A percentile compares a stretch with the other conserved stretches of the same genome.
Evolutionary conservation across 2,888 invertebrate species (phyloP).

Genomic region (Caenorhabditis wallacei): DNA sequence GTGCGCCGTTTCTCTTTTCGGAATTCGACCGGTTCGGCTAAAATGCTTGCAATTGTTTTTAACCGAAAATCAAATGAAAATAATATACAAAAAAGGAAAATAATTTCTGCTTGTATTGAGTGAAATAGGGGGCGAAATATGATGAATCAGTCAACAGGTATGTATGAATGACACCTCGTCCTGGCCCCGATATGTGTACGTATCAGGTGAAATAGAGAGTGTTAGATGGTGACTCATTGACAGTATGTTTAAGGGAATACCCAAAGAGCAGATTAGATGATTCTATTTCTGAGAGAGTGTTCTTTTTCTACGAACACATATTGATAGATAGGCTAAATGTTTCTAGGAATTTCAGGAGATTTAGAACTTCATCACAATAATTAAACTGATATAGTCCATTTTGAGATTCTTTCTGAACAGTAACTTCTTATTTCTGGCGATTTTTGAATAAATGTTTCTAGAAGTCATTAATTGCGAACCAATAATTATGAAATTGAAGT

Average conservation of each 20-base stretch:
- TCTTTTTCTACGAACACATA: neutral
- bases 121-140: slow-evolving; percentile 32
- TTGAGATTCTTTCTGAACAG: too few species aligned
- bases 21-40: slow-evolving; percentile 49
- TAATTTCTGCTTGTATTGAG: slow-evolving; percentile 24
- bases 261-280: slow-evolving; percentile 30
- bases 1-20: slow-evolving; percentile 27
- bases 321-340: neutral
- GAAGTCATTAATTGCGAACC: too few species aligned
- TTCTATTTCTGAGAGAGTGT: slow-evolving; percentile 6
- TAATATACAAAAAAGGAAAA: slow-evolving; percentile 5
- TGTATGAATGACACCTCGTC: slow-evolving; percentile 58
- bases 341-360: too few species aligned
- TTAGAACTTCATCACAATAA: too few species aligned
- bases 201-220: slow-evolving; percentile 38
- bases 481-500: too few species aligned
- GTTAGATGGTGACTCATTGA: slow-evolving; percentile 44
- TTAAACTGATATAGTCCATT: too few species aligned
- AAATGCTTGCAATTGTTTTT: slow-evolving; percentile 42
- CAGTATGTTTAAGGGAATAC: slow-evolving; percentile 34
- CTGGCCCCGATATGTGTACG: slow-evolving; percentile 39
- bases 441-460: too few species aligned
- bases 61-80: slow-evolving; percentile 10
- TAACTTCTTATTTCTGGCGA: too few species aligned
- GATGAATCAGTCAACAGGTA: slow-evolving; percentile 63